Conservation (phyloP, 2,888 invertebrate species). For the Lasioglossum morio region DNA sequence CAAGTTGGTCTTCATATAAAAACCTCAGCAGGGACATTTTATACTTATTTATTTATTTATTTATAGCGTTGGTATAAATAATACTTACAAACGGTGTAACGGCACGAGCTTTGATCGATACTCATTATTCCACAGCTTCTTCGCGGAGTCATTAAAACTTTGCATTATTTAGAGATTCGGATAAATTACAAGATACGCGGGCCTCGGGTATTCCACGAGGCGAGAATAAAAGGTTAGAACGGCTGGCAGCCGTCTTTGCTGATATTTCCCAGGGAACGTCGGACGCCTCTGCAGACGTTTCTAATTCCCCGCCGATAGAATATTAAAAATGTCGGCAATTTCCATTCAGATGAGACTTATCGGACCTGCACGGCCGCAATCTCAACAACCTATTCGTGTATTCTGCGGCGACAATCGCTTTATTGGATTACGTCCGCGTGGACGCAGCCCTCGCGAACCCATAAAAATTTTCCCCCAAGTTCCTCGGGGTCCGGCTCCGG, state of each 20-base stretch:
- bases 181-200: slow-evolving; percentile 63
- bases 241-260: slow-evolving; percentile 18
- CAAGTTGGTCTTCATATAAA: too few species aligned
- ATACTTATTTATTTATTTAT: too few species aligned
- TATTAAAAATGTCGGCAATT: slow-evolving; percentile 50
- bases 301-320: slow-evolving; percentile 15
- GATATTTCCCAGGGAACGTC: slow-evolving; percentile 4
- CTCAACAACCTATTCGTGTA: slow-evolving; percentile 38
- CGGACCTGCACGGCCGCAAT: slow-evolving; percentile 24
- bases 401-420: slow-evolving; percentile 16
- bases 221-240: slow-evolving; percentile 32
- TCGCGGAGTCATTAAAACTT: slow-evolving; percentile 71
- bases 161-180: slow-evolving; percentile 69
- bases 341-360: slow-evolving; percentile 62
- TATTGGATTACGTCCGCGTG: slow-evolving; percentile 6
- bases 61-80: too few species aligned
- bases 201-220: slow-evolving; percentile 31
- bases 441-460: background rate
- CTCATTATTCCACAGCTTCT: too few species aligned
- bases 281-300: background rate
- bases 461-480: background rate
- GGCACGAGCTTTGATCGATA: too few species aligned
- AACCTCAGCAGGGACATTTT: too few species aligned
- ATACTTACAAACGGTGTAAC: too few species aligned
- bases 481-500: background rate